Conservation (phyloP, 2,888 invertebrate genomes). For the Apodemia mormo region DNA sequence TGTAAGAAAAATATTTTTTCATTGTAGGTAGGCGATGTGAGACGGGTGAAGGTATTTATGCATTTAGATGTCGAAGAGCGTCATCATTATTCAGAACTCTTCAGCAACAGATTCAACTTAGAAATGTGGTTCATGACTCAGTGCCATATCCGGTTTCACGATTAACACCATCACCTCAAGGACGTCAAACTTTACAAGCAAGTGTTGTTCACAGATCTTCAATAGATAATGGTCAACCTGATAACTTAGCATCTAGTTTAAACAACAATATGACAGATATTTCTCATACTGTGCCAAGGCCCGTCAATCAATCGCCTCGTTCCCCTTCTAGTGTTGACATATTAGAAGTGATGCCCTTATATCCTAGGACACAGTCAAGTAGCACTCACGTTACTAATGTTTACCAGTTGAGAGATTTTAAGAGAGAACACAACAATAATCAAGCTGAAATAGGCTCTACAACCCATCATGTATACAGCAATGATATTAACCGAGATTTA, state of each 20-base stretch:
- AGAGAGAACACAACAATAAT: slow-evolving; percentile 77
- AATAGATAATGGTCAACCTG: slow-evolving; percentile 67
- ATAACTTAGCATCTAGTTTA: slow-evolving; percentile 44
- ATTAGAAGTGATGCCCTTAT: slow-evolving; percentile 78
- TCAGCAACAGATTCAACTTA: slow-evolving; percentile 90
- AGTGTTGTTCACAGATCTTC: slow-evolving; percentile 71
- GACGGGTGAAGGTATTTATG: slow-evolving; percentile 97
- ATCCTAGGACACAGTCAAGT: slow-evolving; percentile 62
- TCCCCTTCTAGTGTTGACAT: slow-evolving; percentile 81
- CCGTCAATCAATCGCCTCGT: slow-evolving; percentile 62
- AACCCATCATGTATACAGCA: slow-evolving; percentile 62
- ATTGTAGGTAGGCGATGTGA: slow-evolving; percentile 87
- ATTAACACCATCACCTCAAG: slow-evolving; percentile 62
- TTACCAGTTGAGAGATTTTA: slow-evolving; percentile 80
- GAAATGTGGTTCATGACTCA: slow-evolving; percentile 72
- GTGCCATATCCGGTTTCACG: slow-evolving; percentile 63
- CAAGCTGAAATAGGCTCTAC: slow-evolving; percentile 55
- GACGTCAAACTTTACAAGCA: slow-evolving; percentile 68
- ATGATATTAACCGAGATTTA: slow-evolving; percentile 71
- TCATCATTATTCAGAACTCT: slow-evolving; percentile 93
- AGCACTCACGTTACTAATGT: slow-evolving; percentile 76
- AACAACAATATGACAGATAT: slow-evolving; percentile 53
- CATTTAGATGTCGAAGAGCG: slow-evolving; percentile 94
- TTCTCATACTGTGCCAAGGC: slow-evolving; percentile 47
- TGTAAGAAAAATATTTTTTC: background rate